A percentile compares a stretch with the other conserved stretches of the same genome.
Conservation (phyloP, 2,797 vertebrate genomes). For the Morelia viridis region DNA sequence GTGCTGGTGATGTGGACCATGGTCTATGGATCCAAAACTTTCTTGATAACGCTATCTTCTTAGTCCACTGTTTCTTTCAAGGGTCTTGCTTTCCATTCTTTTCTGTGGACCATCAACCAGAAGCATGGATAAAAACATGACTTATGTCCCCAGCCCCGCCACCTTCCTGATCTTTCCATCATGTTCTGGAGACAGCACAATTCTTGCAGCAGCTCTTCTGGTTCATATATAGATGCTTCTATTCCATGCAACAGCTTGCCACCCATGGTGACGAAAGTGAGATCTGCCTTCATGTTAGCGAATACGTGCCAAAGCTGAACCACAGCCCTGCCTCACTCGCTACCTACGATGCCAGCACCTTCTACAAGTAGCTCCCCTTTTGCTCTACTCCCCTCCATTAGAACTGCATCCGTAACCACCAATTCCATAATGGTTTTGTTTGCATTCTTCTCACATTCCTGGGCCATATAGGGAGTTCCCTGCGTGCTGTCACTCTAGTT, state of each 20-base stretch:
- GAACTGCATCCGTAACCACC: constrained; percentile 11
- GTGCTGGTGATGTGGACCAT: background rate
- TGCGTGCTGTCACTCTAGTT: constrained; percentile 1
- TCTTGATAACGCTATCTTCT: background rate
- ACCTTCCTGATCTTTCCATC: too few relatives aligned
- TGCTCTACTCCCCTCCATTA: background rate
- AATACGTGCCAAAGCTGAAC: background rate
- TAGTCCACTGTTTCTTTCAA: background rate
- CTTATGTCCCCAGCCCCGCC: too few relatives aligned
- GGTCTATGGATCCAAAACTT: background rate
- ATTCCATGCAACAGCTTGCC: background rate
- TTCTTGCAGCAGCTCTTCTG: too few relatives aligned
- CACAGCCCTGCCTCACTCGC: background rate
- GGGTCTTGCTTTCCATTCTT: background rate
- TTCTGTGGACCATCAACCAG: background rate
- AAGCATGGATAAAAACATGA: background rate
- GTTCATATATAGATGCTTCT: background rate
- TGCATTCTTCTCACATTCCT: constrained; percentile 14
- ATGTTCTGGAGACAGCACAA: too few relatives aligned
- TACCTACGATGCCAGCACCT: background rate
- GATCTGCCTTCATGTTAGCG: background rate
- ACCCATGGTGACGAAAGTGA: background rate
- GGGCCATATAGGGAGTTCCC: constrained; percentile 23
- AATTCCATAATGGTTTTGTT: constrained; percentile 27
- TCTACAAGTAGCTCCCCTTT: background rate